phyloP scores from a whole-genome alignment of 37 sponge, comb jelly and placozoan species.

The Diacarnus erythraeanus region DNA sequence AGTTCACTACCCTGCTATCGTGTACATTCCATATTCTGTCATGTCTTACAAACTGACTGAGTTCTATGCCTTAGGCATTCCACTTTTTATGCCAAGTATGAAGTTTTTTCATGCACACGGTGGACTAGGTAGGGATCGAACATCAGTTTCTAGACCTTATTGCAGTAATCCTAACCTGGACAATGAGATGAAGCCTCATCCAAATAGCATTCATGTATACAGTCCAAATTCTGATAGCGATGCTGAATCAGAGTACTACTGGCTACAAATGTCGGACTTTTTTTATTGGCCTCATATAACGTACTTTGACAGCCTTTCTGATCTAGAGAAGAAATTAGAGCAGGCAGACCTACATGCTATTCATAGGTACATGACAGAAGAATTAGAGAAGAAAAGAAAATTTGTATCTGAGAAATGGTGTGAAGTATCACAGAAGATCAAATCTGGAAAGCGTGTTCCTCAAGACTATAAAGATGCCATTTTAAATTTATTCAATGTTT shows the following conservation, averaged over 20 bases:
- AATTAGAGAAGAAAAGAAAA: conserved; percentile 1
- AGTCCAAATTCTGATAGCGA: conserved; percentile 40
- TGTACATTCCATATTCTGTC: conserved; percentile 45
- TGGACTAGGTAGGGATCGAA: conserved; percentile 12
- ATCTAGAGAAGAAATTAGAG: conserved; percentile 30
- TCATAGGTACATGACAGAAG: conserved; percentile 33
- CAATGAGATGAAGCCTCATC: conserved; percentile 28
- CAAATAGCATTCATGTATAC: conserved; percentile 34
- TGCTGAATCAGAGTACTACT: conserved; percentile 45
- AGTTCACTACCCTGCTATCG: conserved; percentile 34
- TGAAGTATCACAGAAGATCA: conserved; percentile 15
- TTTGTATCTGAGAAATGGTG: conserved; percentile 35
- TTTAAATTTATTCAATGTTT: conserved; percentile 19
- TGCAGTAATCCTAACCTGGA: conserved; percentile 16
- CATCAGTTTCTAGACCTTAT: not conserved
- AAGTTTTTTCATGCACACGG: conserved; percentile 2
- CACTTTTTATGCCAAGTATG: conserved; percentile 45
- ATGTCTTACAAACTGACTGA: conserved; percentile 31
- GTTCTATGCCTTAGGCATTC: conserved; percentile 33
- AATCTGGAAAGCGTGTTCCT: conserved; percentile 1
- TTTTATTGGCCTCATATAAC: conserved; percentile 44
- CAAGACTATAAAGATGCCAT: conserved; percentile 27
- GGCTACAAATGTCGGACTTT: conserved; percentile 52
- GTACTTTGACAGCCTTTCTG: conserved; percentile 38
- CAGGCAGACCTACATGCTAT: conserved; percentile 20